Evolutionary conservation across 2,888 invertebrate species (phyloP), one percentile per base, ranked within the genome.

Genomic region (Erebia aethiops): DNA sequence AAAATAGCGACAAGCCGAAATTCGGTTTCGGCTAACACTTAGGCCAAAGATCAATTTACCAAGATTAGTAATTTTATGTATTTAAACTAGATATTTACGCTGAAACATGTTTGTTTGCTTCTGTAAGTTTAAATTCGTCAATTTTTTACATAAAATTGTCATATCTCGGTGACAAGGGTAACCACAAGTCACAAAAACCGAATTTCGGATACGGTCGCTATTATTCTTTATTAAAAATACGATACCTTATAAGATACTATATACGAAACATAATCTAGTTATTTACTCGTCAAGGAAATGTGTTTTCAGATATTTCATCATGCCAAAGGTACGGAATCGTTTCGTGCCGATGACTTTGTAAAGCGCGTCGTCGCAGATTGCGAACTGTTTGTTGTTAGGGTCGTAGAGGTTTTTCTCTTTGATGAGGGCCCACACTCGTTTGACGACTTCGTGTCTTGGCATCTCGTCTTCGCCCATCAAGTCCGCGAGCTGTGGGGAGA

Each of bases 231-330:
- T 1, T 16, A 10, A 57, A 26, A 8, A 21, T 58, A n/a, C n/a
- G n/a, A 58, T n/a, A 14, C 35, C 58, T 60, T 60, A 60, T 16
- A 58, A 35, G 1, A 52, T 14, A 5, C 41, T 8, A 60, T 60
- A 43, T 8, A 41, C 16, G 10, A 43, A 11, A 43, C 43, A 43
- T 61, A 1, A 61, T 7, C 1, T 18, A 43, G 62, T 2, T 49
- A 14, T 13, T 93, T 94, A 95, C 81, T 95, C 94, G 82, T 95
- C 87, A 49, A 91, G 92, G 89, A 98, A 98, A 92, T 98, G 99
- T 75, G 96, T 96, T 90, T 98, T 98, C 80, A 99, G 94, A 89
- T 98, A 97, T 88, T 99, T 99, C 97, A 99, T 97, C 99, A 99
- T 99, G 75, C 98, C 98, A 82, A 99, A 99, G 69, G 98, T 98